Evolutionary conservation across 1,140 invertebrate species (phyloP).

Genomic region (Solenopsis invicta): DNA sequence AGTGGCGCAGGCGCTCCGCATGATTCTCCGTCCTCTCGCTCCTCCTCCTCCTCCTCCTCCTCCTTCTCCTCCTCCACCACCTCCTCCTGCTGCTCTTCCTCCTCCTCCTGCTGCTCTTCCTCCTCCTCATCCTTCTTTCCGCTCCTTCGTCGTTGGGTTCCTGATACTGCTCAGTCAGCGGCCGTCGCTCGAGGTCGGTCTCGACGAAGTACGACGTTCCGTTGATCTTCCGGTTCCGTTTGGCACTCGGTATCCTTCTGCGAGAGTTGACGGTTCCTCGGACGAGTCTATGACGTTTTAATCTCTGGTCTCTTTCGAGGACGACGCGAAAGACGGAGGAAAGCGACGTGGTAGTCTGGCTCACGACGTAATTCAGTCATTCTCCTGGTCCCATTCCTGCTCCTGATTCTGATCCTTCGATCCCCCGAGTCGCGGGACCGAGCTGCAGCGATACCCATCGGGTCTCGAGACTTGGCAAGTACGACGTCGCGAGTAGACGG

Average conservation of each 20-base stretch:
- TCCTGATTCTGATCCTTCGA: neutral
- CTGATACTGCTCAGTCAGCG: slow-evolving; percentile 77
- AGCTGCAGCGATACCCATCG: neutral
- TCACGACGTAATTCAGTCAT: neutral
- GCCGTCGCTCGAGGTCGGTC: slow-evolving; percentile 70
- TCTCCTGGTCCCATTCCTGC: neutral
- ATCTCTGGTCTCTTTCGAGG: slow-evolving; percentile 12
- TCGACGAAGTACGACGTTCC: slow-evolving; percentile 43
- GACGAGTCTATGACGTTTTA: slow-evolving; percentile 60
- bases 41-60: slow-evolving; percentile 68
- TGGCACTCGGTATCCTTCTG: neutral
- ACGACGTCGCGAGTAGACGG: neutral
- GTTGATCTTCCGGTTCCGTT: slow-evolving; percentile 13
- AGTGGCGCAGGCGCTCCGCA: slow-evolving; percentile 78
- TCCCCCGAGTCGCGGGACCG: neutral
- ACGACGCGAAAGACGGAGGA: neutral
- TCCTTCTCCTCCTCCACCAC: slow-evolving; percentile 37
- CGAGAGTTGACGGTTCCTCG: slow-evolving; percentile 52
- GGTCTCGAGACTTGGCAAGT: neutral
- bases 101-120: slow-evolving; percentile 67
- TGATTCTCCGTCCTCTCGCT: slow-evolving; percentile 32
- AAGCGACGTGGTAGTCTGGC: neutral
- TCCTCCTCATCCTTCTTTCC: slow-evolving; percentile 59
- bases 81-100: slow-evolving; percentile 34
- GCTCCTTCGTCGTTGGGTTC: slow-evolving; percentile 67